Percentiles rank a stretch among this genome's conserved stretches.
Evolutionary conservation across 1,140 invertebrate species (phyloP).

Genomic region (Alviniconcha marisindica): DNA sequence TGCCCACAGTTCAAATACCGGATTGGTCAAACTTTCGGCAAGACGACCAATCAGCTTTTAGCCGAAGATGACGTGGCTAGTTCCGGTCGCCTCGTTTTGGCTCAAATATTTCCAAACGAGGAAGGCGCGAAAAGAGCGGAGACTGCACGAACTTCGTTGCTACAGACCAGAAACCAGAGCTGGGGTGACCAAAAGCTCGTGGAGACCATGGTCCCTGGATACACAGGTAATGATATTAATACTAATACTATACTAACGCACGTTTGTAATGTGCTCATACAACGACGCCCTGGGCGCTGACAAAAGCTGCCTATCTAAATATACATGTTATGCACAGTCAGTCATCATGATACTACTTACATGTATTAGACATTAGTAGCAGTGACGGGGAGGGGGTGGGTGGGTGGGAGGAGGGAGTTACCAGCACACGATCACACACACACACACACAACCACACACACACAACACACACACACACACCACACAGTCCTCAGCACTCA

Average conservation of each 20-base stretch:
- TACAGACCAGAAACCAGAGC: conserved; percentile 56
- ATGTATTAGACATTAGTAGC: no score
- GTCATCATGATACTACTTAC: no score
- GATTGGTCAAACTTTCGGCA: conserved; percentile 68
- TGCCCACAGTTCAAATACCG: conserved; percentile 71
- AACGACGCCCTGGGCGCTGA: no score
- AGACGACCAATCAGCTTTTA: conserved; percentile 63
- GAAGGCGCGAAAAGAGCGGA: conserved; percentile 38
- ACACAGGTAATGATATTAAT: conserved; percentile 68
- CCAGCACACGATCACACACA: no score
- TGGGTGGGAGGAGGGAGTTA: no score
- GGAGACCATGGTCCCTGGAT: conserved; percentile 68
- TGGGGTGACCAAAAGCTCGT: conserved; percentile 67
- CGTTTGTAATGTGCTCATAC: background rate
- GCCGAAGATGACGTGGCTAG: conserved; percentile 56
- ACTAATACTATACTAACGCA: no score
- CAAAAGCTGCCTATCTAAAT: no score
- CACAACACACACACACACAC: no score
- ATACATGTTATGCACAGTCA: no score
- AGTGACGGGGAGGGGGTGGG: no score
- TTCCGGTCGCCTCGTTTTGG: conserved; percentile 62
- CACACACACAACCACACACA: no score
- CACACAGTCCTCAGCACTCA: no score
- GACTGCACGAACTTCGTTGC: conserved; percentile 15
- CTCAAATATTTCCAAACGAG: conserved; percentile 51